Base-by-base conservation (phyloP, 2,113 vertebrate genomes). In the Pteronura brasiliensis region DNA sequence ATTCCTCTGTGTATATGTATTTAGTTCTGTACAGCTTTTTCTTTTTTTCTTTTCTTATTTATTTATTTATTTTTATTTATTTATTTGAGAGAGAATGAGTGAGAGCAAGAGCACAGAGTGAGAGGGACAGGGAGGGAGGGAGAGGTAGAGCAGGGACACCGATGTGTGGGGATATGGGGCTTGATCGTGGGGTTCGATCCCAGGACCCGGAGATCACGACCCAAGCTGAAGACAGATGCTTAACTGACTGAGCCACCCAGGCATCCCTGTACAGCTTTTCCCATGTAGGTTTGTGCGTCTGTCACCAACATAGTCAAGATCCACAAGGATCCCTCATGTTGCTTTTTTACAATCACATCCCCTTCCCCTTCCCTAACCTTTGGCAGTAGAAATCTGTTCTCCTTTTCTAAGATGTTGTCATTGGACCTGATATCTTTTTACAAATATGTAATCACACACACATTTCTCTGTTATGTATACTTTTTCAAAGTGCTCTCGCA, bases 391-490 rank as follows among this genome's bases (percentile, higher is more conserved):
- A 47, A 72, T 91, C 81, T 88, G 49, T 87, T 96, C 85, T 83
- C 49, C 10, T 82, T 93, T 95, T 80, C 36, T 57, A 86, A 98
- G 86, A 83, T 91, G 81, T 91, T 95, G 85, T 87, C 63, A 10
- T 88, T 89, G 82, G 83, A 90, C 61, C 81, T 57, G 39, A 49
- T 84, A 39, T 89, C 67, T 93, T 79, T 96, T 93, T 31, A 67
- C 84, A 93, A 89, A 90, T 47, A 71, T 94, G 44, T 81, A 77
- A 94, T 91, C 57, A 47, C 49, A 65, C 17, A 42, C 57, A 59
- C 17, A 47, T 74, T 90, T 94, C 52, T 76, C 55, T 81, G 79
- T 39, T 23, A 95, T 23, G 9, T 89, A 61, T n/a, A 69, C 71
- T 83, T 93, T 95, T 88, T 72, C 65, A 80, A 89, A 87, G 55